Evolutionary conservation across 2,888 invertebrate genomes (phyloP), one percentile per base, ranked within the genome.

Genomic region (Fragum whitleyi): DNA sequence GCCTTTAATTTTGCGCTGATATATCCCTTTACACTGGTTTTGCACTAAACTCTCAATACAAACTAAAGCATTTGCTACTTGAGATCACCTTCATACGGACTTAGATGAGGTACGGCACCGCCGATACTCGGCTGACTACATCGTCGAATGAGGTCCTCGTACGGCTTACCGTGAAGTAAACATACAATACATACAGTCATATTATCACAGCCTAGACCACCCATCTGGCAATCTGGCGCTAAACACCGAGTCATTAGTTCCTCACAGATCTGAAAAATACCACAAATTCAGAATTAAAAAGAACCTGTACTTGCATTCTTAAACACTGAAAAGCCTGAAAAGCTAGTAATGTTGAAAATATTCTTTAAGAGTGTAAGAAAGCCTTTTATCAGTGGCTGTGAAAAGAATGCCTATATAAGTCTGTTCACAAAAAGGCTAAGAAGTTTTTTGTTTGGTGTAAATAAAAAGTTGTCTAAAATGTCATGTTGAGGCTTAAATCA

Each of bases 161-260:
- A 95, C 11, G 93, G 90, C 65, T 90, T 91, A 7, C 94, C 94
- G 55, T 94, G 96, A 51, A 96, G 94, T 82, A 98, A 96, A 92
- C 97, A 97, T 75, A 98, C 96, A 53, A 99, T 95, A 47, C 98
- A 96, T 3, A 98, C 98, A 28, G 99, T 99, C 99, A 99, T 99
- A 95, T 99, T 99, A 95, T 99, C 99, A 94, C 99, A 98, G 88
- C 99, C 99, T 59, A 99, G 96, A 1, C 99, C 99, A 61, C 97
- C 98, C 96, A 99, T 98, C 91, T 98, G 97, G 91, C 98, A 97
- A 95, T 99, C 99, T 2, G 99, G 99, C 1, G 99, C 98, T 74
- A 99, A 95, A 94, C 99, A 99, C 84, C 97, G 96, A 90, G 96
- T 97, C 94, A 99, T 97, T 80, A 99, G 95, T 87, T 97, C 97